Base-by-base conservation (phyloP, 2,888 invertebrate species). In the Drosophila conformis region DNA sequence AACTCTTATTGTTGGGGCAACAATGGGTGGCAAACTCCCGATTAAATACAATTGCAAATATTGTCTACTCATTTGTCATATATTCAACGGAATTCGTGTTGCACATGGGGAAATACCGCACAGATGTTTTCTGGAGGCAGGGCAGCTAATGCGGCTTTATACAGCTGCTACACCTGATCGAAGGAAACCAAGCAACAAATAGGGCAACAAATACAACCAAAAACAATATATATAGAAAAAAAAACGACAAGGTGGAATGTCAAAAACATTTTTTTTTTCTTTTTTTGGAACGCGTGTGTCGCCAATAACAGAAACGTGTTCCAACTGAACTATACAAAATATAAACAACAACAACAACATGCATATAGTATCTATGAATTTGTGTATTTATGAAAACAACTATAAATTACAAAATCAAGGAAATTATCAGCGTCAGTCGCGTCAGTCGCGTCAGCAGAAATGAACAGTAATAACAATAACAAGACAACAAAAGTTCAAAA, bases 341-440 rank as follows among this genome's bases (percentile, higher is more conserved):
- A 49, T 7, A 7, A 54, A 36, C 36, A 29, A 29, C 6, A 29
- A 29, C 29, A 54, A 36, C 27, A 56, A 21, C 25, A 29, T 58
- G 25, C 11, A 40, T 36, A 29, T 31, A 63, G 27, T 51, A 61
- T 52, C 54, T 62, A 27, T 35, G 53, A 69, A 8, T 27, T 27
- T 36, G 0, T 70, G 67, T 76, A 80, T 83, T 71, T 72, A 59
- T 78, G 70, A 89, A 88, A 89, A 87, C 89, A 86, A 73, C 87
- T 74, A 86, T 86, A 86, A 89, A 86, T 87, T 87, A 89, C 84
- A 77, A 69, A 84, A 81, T 86, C 86, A 89, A 86, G 86, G 87
- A 86, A 86, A 89, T 89, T 73, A 87, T 87, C 73, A 84, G 72
- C 31, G 31, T 31, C 31, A 10, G 31, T 8, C 8, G 31, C 29